Evolutionary conservation across 1,140 invertebrate species (phyloP), one percentile per base, ranked within the genome.

Genomic region (Riptortus pedestris): DNA sequence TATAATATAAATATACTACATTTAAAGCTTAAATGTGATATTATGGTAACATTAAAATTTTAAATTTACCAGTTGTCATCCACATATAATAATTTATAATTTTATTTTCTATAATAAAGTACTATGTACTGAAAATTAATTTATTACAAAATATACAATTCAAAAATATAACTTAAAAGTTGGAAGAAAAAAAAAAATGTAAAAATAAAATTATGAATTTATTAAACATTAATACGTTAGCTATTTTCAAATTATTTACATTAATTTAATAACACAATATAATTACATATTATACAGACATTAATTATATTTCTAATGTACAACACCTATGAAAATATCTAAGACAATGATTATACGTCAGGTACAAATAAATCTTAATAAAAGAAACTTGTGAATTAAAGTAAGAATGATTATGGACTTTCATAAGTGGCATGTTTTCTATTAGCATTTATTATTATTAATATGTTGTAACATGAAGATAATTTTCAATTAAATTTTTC

Each of bases 11-110:
- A 57, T 29, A 22, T 33, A 51, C 18, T 55, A 64, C 51, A 55
- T 55, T 64, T 64, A 64, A 64, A 64, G 63, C 63, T 64, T 47
- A 64, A 64, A 64, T 64, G 63, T 64, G 63, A 64, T 64, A 38
- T 38, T 58, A 31, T 64, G 63, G 63, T 64, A 64, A 64, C 63
- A 51, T 58, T 64, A 58, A 43, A 20, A 58, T 64, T 43, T 47
- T 58, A 27, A 12, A 64, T 63, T 57, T 57, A 33, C 52, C 45
- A 26, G 38, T 47, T 63, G 31, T 7, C 31, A 51, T 48, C 24
- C 45, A 28, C 2, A 51, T 43, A 14, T 45, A 63, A 63, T 63
- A 63, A 63, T 51, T 47, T 51, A 20, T 52, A 61, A 18, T 2
- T n/a, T 61, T 31, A 16, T 61, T 14, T 38, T 61, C 11, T 61